Evolutionary conservation across 2,888 invertebrate genomes (phyloP).

Genomic region (Dynastes tityus): DNA sequence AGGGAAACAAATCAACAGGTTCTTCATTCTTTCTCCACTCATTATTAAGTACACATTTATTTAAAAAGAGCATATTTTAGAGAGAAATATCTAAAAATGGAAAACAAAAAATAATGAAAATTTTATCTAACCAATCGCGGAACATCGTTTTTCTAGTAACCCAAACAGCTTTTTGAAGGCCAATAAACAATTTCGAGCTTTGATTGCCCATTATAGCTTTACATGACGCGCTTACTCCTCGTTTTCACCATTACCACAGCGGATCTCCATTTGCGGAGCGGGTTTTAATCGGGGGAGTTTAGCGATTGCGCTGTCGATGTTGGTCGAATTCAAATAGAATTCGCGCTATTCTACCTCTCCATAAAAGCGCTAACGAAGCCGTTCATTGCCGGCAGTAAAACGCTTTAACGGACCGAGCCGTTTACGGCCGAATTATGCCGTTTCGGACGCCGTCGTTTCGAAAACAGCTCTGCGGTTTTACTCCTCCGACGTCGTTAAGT

Average conservation of each 20-base stretch:
- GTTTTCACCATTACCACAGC: not conserved
- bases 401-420: constrained; percentile 22
- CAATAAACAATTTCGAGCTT: no score
- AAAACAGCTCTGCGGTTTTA: constrained; percentile 41
- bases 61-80: no score
- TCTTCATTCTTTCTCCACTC: no score
- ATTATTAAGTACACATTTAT: no score
- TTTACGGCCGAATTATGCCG: constrained; percentile 45
- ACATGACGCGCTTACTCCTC: no score
- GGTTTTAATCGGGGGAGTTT: not conserved
- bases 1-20: no score
- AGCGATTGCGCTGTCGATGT: not conserved
- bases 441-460: constrained; percentile 31
- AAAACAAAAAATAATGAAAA: not conserved
- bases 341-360: constrained; percentile 3
- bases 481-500: constrained; percentile 25
- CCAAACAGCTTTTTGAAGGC: no score
- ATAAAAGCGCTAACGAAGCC: constrained; percentile 46
- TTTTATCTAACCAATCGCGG: no score
- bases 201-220: no score
- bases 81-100: no score
- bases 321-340: not conserved
- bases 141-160: no score
- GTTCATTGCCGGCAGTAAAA: constrained; percentile 46
- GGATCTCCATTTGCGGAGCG: no score